These are phyloP conservation scores for Idris sp. DNA, from an alignment of 1,140 invertebrate species.

Conservation along the genomic window DNA sequence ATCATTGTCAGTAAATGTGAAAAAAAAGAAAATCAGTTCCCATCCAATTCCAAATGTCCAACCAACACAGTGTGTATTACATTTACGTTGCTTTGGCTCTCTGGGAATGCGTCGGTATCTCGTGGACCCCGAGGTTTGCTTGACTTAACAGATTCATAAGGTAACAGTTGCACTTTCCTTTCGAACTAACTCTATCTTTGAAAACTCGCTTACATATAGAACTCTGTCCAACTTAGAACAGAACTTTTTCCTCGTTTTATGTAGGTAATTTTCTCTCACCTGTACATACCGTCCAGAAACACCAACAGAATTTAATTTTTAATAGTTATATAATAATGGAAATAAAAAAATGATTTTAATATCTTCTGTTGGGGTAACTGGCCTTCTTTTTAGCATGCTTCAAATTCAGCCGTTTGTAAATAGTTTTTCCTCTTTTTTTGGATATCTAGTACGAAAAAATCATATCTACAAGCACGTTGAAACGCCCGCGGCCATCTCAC, in stretches of 20 bases:
- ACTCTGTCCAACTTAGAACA: constrained; percentile 24
- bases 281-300: no score
- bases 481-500: constrained; percentile 67
- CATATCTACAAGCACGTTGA: constrained; percentile 69
- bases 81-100: constrained; percentile 81
- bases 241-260: no score
- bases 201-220: constrained; percentile 42
- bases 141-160: constrained; percentile 79
- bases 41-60: constrained; percentile 62
- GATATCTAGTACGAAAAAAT: constrained; percentile 54
- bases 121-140: constrained; percentile 80
- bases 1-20: constrained; percentile 31
- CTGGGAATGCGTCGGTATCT: constrained; percentile 81
- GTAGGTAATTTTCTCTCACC: no score
- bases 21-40: no score
- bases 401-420: constrained; percentile 46
- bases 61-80: constrained; percentile 78
- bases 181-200: constrained; percentile 61
- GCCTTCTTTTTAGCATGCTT: constrained; percentile 68
- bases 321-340: no score
- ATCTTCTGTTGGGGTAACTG: no score
- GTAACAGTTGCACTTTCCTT: constrained; percentile 79
- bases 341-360: no score
- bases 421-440: constrained; percentile 32
- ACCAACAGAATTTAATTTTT: no score